Evolutionary conservation across 2,113 vertebrate species (phyloP), one percentile per base, ranked within the genome.

Genomic region (Cathartes aura): DNA sequence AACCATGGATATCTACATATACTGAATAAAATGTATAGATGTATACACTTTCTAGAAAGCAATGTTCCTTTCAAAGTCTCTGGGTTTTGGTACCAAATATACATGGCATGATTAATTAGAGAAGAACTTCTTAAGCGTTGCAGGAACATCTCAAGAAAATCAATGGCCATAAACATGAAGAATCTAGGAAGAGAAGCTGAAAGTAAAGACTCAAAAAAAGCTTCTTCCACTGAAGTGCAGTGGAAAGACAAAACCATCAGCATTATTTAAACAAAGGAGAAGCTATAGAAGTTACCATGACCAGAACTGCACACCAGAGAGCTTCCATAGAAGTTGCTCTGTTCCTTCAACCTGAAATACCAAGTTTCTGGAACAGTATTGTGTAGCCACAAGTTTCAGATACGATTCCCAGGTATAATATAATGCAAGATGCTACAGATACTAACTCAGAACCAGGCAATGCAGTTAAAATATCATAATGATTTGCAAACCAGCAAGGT

Each of bases 401-500:
- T 53, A 48, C 72, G 82, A 26, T 84, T 87, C 63, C 87, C 66
- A 50, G 15, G 30, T 6, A 8, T 36, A 62, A 82, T 83, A 74
- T 50, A 95, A 86, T 42, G 59, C 86, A 89, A 78, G 59, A 30
- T 82, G 45, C 67, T 90, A 17, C 50, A 91, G 92, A 53, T 24
- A 76, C 59, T 96, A 92, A 87, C 74, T 89, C 80, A 74, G 40
- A 71, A 50, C 8, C 58, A 94, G 42, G 93, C 80, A 73, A 15
- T 55, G 68, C 79, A 66, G 22, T 96, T 96, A 93, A 96, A 76
- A 40, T 79, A 82, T 45, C 18, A 1, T 21, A 67, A 67, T 89
- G 89, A 96, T 95, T 93, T 87, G 68, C 82, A 94, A 96, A 95
- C 82, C 89, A 75, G 48, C 63, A 50, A 91, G 48, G 42, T 95